Percentiles rank a stretch among this genome's conserved stretches.
phyloP scores from a whole-genome alignment of 2,797 vertebrate species.

The Lacerta agilis region DNA sequence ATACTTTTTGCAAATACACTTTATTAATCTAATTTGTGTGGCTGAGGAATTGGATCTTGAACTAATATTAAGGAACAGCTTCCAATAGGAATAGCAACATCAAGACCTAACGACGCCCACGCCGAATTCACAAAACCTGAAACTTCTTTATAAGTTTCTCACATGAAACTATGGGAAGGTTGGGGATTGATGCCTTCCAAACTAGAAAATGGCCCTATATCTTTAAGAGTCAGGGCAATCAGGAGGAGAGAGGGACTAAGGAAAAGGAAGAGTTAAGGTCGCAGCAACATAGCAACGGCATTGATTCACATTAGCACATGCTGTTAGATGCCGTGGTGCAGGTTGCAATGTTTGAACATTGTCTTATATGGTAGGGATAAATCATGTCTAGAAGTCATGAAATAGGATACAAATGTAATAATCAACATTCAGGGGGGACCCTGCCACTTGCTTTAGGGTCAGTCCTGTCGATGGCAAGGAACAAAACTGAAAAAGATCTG shows the following conservation, averaged over 20 bases:
- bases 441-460: neutral
- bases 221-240: neutral
- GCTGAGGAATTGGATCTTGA: slow-evolving; percentile 30
- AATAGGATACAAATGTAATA: neutral
- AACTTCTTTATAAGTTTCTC: slow-evolving; percentile 3
- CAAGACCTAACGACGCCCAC: neutral
- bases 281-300: neutral
- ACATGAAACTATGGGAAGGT: neutral
- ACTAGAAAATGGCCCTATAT: neutral
- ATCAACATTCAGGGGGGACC: neutral
- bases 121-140: neutral
- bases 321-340: neutral
- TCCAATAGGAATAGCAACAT: neutral
- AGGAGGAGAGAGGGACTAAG: neutral
- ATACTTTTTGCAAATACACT: slow-evolving; percentile 43
- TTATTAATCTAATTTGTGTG: slow-evolving; percentile 21
- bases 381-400: neutral
- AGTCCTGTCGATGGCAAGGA: neutral
- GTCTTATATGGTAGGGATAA: neutral
- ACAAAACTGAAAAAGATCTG: neutral
- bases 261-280: no score
- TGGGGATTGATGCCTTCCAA: neutral
- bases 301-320: neutral
- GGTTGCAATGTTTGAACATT: neutral
- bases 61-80: neutral